A percentile compares a stretch with the other conserved stretches of the same genome.
These are phyloP conservation scores for Tetropium fuscum DNA, from an alignment of 2,888 invertebrate genomes.

Conservation along the genomic window DNA sequence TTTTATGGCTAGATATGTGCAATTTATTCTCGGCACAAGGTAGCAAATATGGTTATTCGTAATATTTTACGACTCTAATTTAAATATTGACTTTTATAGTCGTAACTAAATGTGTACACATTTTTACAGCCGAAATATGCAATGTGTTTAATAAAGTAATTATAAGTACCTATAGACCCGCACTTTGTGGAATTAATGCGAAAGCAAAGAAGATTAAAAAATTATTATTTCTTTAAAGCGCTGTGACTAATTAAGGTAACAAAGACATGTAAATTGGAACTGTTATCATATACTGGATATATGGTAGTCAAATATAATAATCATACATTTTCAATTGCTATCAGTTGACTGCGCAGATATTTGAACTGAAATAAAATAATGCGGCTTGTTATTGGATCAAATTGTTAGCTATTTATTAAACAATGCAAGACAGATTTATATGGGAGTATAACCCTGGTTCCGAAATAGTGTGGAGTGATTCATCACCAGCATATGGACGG, in stretches of 20 bases:
- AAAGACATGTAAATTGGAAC: constrained; percentile 1
- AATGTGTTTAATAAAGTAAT: constrained; percentile 12
- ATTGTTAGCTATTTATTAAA: too few relatives aligned
- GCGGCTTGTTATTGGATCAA: too few relatives aligned
- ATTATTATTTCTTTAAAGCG: constrained; percentile 3
- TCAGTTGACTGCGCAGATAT: too few relatives aligned
- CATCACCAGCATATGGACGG: too few relatives aligned
- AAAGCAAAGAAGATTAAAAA: constrained; percentile 8
- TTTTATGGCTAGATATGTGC: constrained; percentile 5
- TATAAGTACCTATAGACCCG: not conserved
- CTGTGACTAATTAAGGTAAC: not conserved
- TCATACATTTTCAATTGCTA: too few relatives aligned
- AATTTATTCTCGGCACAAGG: not conserved
- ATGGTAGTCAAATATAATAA: too few relatives aligned
- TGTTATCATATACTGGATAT: not conserved
- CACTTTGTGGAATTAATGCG: not conserved
- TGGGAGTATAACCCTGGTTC: too few relatives aligned
- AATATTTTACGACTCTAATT: constrained; percentile 7
- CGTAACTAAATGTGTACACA: constrained; percentile 6
- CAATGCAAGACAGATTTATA: too few relatives aligned
- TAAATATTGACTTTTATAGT: constrained; percentile 16
- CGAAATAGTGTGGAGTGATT: too few relatives aligned
- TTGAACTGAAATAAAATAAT: too few relatives aligned
- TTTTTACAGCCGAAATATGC: not conserved
- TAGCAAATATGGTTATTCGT: constrained; percentile 11